Conservation (phyloP, 2,113 vertebrate species). For the Sciurus niger region DNA sequence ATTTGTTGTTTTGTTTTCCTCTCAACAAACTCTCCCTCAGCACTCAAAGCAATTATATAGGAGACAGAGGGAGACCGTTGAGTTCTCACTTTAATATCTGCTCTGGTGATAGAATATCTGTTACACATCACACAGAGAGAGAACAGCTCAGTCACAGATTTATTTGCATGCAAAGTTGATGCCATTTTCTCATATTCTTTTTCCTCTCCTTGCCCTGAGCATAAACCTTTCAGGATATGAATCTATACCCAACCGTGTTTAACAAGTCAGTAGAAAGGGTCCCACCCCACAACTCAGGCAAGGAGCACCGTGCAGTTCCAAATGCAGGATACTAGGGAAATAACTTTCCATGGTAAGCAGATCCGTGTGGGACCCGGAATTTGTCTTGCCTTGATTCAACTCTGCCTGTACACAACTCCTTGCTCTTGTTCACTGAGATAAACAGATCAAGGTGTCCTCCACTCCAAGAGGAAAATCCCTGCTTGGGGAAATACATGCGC, state of each 20-base stretch:
- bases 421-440: background rate
- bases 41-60: background rate
- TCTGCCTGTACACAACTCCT: background rate
- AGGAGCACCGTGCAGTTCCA: background rate
- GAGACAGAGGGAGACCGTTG: background rate
- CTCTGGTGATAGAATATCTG: background rate
- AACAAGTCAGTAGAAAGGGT: background rate
- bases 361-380: background rate
- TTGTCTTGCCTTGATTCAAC: background rate
- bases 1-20: background rate
- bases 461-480: background rate
- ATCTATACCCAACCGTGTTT: background rate
- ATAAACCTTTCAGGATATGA: background rate
- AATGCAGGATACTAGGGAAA: background rate
- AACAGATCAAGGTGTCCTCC: background rate
- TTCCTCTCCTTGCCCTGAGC: background rate
- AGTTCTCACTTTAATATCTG: background rate
- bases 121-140: background rate
- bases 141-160: background rate
- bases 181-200: background rate
- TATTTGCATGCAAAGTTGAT: background rate
- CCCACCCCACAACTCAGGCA: background rate
- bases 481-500: background rate
- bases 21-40: background rate
- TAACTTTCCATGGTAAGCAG: background rate